Evolutionary conservation across 2,888 invertebrate species (phyloP), one percentile per base, ranked within the genome.

Genomic region (Calliphora vomitoria): DNA sequence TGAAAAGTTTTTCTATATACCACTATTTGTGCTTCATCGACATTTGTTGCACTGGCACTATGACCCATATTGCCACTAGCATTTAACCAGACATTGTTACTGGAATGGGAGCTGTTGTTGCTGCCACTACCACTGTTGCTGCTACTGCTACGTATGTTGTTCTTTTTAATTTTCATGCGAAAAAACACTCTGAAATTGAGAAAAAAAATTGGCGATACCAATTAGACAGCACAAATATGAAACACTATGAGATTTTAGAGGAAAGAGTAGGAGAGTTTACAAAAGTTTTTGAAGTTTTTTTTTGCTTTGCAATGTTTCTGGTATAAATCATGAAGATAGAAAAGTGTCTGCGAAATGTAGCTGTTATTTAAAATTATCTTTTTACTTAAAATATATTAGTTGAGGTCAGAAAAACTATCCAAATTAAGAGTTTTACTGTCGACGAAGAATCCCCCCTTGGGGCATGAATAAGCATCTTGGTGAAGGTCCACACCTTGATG

Each of bases 1-100:
- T 90, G 90, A 87, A 91, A 89, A 82, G 89, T 89, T 89, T 90
- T 91, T 83, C 89, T 91, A 82, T 89, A 89, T 72, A 91, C 90
- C 87, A 89, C 89, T 79, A 90, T 88, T 83, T 85, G 88, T 87
- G 88, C 78, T 83, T 86, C 85, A 75, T 85, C 89, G 74, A 86
- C 79, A 86, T 86, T 88, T 71, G 66, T 85, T 53, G 79, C 75
- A 62, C 69, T 79, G 71, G 58, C 78, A 35, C 60, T 84, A 64
- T 78, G 89, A 72, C 68, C 89, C 47, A 80, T 84, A 75, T 72
- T 88, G 68, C 64, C 75, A 58, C 60, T 84, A 58, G 75, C 62
- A 82, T 82, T 86, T 55, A 50, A 66, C 80, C 82, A 75, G 41
- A 47, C 44, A 55, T 86, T 85, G 72, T 71, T 89, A 66, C 31